Evolutionary conservation across 1,140 invertebrate genomes (phyloP), one percentile per base, ranked within the genome.

Genomic region (Cyclina sinensis): DNA sequence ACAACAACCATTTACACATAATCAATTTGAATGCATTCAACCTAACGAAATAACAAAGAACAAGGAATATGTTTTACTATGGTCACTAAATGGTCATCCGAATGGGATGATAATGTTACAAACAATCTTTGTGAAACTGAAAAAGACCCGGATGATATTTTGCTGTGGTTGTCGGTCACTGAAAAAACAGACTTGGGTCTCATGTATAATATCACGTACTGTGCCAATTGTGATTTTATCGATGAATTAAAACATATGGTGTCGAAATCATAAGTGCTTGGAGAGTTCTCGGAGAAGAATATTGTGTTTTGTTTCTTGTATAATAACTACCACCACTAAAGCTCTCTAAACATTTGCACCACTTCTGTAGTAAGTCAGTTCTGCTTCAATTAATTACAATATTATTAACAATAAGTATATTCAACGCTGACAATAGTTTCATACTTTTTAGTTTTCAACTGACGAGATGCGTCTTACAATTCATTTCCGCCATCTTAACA

Each of bases 191-290:
- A 59, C 2, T 21, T 9, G 4, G 16, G 32, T 30, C 1, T 80
- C 11, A 59, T 80, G 78, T 80, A 59, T 39, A 80, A 24, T 37
- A 80, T 59, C 30, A 80, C 35, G 32, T 62, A 80, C 48, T 80
- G 78, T 51, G 78, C 78, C 0, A 32, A 80, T 16, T 80, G 78
- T 59, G 59, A 80, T 43, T 80, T 7, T 80, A 27, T 59, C 1
- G 21, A 37, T 24, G 51, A 80, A 5, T 80, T 80, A n/a, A 5
- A 57, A 12, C 59, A 37, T 81, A 65, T 27, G 24, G n/a, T 81
- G 79, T 65, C 18, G 24, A 21, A 54, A 81, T 14, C 3, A 81
- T 16, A 30, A 12, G 46, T 43, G 51, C n/a, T 27, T 27, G 51
- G 16, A 80, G 76, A 21, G 0, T 35, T 4, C 32, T 18, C 0